phyloP scores from a whole-genome alignment of 2,888 invertebrate genomes.

The Sclerodermus sp. region DNA sequence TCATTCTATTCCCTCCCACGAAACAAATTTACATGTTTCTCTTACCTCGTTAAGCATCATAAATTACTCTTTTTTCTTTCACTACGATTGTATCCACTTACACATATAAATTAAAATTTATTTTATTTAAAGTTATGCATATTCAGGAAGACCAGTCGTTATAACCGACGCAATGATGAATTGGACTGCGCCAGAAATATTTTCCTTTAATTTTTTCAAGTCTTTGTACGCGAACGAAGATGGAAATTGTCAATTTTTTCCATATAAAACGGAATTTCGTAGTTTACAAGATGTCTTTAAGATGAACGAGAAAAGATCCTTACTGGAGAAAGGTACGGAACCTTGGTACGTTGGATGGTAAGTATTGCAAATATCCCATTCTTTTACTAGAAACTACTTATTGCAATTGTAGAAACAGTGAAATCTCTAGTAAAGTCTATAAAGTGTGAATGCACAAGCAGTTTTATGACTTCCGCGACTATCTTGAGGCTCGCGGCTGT shows the following conservation, averaged over 20 bases:
- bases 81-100: too few species aligned
- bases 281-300: constrained; percentile 79
- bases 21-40: too few species aligned
- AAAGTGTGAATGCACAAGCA: too few species aligned
- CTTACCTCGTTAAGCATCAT: too few species aligned
- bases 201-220: constrained; percentile 83
- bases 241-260: constrained; percentile 86
- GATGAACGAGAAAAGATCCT: constrained; percentile 74
- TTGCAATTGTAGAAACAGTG: too few species aligned
- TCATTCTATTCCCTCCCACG: too few species aligned
- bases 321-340: constrained; percentile 62
- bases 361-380: constrained; percentile 46
- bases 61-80: too few species aligned
- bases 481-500: too few species aligned
- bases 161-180: constrained; percentile 78
- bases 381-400: too few species aligned
- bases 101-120: not conserved
- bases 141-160: constrained; percentile 79
- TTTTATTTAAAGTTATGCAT: constrained; percentile 63
- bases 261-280: constrained; percentile 85
- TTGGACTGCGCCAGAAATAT: constrained; percentile 79
- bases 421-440: too few species aligned
- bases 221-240: constrained; percentile 66
- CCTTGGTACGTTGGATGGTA: constrained; percentile 78
- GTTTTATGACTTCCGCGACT: too few species aligned